Base-by-base conservation (phyloP, 2,113 vertebrate species). In the Campylomormyrus numenius region DNA sequence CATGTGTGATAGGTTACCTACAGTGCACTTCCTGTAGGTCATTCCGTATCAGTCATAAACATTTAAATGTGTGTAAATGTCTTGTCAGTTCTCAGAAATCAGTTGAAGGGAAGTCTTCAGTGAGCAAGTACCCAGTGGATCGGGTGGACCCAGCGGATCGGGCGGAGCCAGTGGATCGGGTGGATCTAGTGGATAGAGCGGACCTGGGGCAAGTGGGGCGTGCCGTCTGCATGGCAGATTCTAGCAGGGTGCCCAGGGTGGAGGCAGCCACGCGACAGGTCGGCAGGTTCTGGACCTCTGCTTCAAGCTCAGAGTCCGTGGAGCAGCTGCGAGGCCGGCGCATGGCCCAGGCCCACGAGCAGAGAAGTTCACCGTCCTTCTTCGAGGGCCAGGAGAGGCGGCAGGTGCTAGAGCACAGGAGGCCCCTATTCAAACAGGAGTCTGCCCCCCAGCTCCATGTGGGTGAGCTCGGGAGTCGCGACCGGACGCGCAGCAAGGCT, bases 161-260 rank as follows among this genome's bases (percentile, higher is more conserved):
- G 58, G 21, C 8, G 21, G 56, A 62, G 0, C 6, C 21, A 62
- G 58, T 2, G 58, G 58, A n/a, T 62, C 24, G 8, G 58, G 74
- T 1, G 11, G 74, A 42, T 1, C 74, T 21, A 21, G 17, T 56
- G 17, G 19, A 21, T 21, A 13, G 74, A 11, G 13, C 1, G 4
- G 24, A 15, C 6, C 1, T 31, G 15, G 48, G 27, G 19, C 10
- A 10, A 17, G 6, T 27, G 21, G 35, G 21, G 8, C 56, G 15
- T 39, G 17, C 5, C 35, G 31, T n/a, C 19, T 27, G 83, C 5
- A 3, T 5, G 49, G 3, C 45, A n/a, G 77, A 27, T 42, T 46
- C 21, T 7, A 86, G 89, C 70, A 91, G 90, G 42, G 89, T 88
- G 74, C 91, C 91, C 9, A 21, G 89, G 92, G 88, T 91, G 90